Evolutionary conservation across 2,113 vertebrate genomes (phyloP).

Genomic region (Numenius arquata): DNA sequence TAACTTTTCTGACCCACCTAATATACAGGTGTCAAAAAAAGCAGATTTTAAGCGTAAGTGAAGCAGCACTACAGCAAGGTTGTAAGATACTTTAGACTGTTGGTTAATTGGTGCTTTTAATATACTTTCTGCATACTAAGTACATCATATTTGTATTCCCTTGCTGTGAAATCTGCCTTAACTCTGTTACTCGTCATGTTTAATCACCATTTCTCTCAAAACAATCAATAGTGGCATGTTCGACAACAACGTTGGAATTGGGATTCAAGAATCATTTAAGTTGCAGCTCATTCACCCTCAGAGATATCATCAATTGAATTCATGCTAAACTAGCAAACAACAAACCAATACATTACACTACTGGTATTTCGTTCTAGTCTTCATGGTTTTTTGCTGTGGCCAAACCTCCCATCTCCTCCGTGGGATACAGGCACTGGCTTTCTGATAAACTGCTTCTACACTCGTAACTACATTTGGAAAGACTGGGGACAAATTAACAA

Average conservation of each 20-base stretch:
- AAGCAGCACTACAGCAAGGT: not conserved
- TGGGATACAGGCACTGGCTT: not conserved
- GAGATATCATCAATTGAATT: not conserved
- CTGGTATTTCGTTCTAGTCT: not conserved
- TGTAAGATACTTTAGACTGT: not conserved
- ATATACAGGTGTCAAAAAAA: not conserved
- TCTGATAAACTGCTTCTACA: not conserved
- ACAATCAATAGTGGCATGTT: not conserved
- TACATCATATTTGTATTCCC: not conserved
- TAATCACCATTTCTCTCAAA: not conserved
- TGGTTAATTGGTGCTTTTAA: not conserved
- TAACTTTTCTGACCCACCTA: not conserved
- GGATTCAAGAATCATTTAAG: not conserved
- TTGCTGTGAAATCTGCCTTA: not conserved
- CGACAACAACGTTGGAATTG: not conserved
- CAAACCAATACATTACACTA: not conserved
- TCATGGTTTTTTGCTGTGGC: not conserved
- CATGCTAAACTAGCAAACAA: not conserved
- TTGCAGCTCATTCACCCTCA: not conserved
- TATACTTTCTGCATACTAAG: not conserved
- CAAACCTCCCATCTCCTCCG: not conserved
- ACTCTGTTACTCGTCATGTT: not conserved
- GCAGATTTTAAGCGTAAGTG: not conserved
- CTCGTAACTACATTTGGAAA: not conserved
- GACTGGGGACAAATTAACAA: not conserved